Evolutionary conservation across 1,140 invertebrate genomes (phyloP), one percentile per base, ranked within the genome.

Genomic region (Drosophila yakuba): DNA sequence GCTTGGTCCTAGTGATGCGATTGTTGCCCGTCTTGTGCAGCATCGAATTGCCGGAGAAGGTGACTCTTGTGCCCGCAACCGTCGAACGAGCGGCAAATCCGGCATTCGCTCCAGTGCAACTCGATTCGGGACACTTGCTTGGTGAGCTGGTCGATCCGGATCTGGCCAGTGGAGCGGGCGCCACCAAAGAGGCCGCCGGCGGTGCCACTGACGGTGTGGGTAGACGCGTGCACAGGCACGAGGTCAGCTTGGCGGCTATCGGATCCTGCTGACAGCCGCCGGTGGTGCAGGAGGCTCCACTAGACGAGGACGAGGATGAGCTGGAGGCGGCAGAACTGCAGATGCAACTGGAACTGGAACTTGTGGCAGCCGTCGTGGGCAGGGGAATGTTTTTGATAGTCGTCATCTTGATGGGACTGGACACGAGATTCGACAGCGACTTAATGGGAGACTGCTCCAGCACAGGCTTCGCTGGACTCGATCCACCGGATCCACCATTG

Each of bases 381-480:
- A 91, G 88, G 92, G 91, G 89, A 76, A 92, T 89, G 59, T 90
- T 90, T 69, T 91, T 92, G 36, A 92, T 86, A 60, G 89, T 71
- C 41, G 91, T 89, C 43, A 91, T 86, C 71, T 94, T 93, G 47
- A 94, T 93, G 56, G 94, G 94, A 90, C 94, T 94, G 71, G 94
- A 94, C 28, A 94, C 94, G 71, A 95, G 92, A 91, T 94, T 94
- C 61, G 94, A 95, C 41, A 95, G 91, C 68, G 94, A 95, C 86
- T 95, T 94, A 17, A 95, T 94, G 28, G 94, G 94, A 17, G 94
- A 94, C 67, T 94, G 94, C 64, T 94, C 94, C 93, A 67, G 90
- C 69, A 56, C 80, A 76, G 77, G 17, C 11, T 80, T 73, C 35
- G 28, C 63, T 10, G 39, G 23, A 15, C 20, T n/a, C 41, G 38